Base-by-base conservation (phyloP, 64 coral and sea anemone species). In the Catalaphyllia jardinei region DNA sequence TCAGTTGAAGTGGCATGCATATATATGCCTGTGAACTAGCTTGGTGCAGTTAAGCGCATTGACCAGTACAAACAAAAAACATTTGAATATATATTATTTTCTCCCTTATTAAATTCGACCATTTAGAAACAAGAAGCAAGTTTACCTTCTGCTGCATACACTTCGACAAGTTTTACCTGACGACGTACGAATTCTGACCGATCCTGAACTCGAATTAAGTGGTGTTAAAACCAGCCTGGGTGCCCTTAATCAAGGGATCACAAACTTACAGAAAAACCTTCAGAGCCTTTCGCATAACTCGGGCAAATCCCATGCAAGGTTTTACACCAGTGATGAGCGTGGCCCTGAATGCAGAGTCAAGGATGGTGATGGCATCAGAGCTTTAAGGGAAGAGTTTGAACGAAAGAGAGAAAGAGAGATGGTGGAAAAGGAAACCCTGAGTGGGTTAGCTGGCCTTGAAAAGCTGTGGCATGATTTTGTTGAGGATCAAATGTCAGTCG, bases 111-210 rank as follows among this genome's bases (percentile, higher is more conserved):
- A 69, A 69, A 69, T 69, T 69, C 65, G 8, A 7, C 22, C 39
- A 22, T 22, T 85, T n/a, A 85, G 81, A 85, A 71, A 85, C 39
- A 85, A 85, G 63, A 51, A 85, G 1, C 81, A 85, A 85, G 63
- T 71, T 29, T 85, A 49, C 63, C 35, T 71, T 11, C 33, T 85
- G 19, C 39, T 71, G 7, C 81, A 85, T 22, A 52, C 31, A 42
- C 39, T 85, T 4, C 81, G 33, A 8, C 81, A 85, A 49, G 24
- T 50, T 25, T 49, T 85, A 29, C 81, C 81, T 4, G 30, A 27
- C 28, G 81, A 85, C 71, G 81, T 85, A 4, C 65, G 35, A 28
- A 85, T 85, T 85, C 24, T 85, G 8, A 22, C 81, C 10, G 63
- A 85, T 71, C 81, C 81, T 27, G 62, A 31, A 2, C 67, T 18